phyloP scores from a whole-genome alignment of 2,797 vertebrate species.

The Amazona finschi region DNA sequence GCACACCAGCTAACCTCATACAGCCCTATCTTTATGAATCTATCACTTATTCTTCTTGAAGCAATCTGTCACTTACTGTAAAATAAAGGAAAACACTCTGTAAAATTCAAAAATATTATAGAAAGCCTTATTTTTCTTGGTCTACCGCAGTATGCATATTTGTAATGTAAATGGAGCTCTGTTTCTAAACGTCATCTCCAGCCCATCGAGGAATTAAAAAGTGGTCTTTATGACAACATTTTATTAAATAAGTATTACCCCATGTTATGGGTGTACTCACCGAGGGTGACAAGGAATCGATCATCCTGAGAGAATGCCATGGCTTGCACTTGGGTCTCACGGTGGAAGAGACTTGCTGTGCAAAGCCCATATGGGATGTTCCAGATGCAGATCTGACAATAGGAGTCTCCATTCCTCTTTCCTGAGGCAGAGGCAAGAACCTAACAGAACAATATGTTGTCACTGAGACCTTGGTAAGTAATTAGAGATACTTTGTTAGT shows the following conservation, averaged over 20 bases:
- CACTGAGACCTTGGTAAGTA: not conserved
- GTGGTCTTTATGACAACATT: too few relatives aligned
- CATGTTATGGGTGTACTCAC: constrained; percentile 67
- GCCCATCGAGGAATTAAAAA: too few relatives aligned
- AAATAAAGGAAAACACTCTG: too few relatives aligned
- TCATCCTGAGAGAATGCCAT: constrained; percentile 88
- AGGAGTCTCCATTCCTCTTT: constrained; percentile 16
- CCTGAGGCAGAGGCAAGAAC: constrained; percentile 85
- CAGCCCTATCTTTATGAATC: too few relatives aligned
- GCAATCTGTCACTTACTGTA: too few relatives aligned
- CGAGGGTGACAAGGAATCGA: constrained; percentile 82
- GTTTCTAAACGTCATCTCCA: too few relatives aligned
- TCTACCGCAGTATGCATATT: too few relatives aligned
- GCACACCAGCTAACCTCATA: too few relatives aligned
- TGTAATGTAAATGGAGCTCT: too few relatives aligned
- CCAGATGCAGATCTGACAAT: constrained; percentile 89
- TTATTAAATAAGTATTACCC: not conserved
- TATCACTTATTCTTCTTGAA: too few relatives aligned
- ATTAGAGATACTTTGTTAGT: not conserved
- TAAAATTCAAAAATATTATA: too few relatives aligned
- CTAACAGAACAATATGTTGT: constrained; percentile 51
- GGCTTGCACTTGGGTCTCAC: constrained; percentile 82
- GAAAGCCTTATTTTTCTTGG: too few relatives aligned
- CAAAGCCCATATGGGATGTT: constrained; percentile 74
- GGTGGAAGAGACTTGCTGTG: constrained; percentile 78